Conservation (phyloP, 1,140 invertebrate species). For the Zaprionus lachaisei region DNA sequence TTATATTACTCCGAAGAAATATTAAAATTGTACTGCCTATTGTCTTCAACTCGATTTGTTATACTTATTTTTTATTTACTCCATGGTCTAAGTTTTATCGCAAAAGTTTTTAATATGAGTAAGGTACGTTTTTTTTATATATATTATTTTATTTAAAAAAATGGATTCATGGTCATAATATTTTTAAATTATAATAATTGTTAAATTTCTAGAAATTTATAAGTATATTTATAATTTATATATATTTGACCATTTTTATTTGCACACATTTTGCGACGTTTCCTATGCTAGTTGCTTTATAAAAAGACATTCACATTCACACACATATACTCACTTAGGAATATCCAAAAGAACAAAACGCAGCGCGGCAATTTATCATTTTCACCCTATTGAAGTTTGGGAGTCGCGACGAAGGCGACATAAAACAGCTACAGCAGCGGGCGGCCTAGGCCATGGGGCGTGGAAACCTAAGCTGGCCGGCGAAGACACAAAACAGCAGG, state of each 20-base stretch:
- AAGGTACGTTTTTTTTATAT: too few relatives aligned
- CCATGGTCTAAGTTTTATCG: too few relatives aligned
- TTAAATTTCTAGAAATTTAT: not conserved
- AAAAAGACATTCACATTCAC: slow-evolving; percentile 1
- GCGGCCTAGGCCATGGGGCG: slow-evolving; percentile 55
- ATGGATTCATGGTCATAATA: too few relatives aligned
- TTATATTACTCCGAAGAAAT: too few relatives aligned
- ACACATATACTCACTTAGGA: slow-evolving; percentile 14
- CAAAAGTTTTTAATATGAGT: too few relatives aligned
- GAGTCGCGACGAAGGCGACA: slow-evolving; percentile 72
- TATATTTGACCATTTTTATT: slow-evolving; percentile 72
- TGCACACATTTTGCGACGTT: slow-evolving; percentile 54
- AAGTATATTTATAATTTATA: not conserved
- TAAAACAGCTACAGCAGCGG: slow-evolving; percentile 77
- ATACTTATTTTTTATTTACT: too few relatives aligned
- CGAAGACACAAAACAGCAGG: slow-evolving; percentile 80
- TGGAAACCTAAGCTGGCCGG: slow-evolving; percentile 65
- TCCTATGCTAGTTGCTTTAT: slow-evolving; percentile 11
- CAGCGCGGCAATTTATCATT: slow-evolving; percentile 79
- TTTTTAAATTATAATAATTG: not conserved
- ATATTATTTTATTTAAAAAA: too few relatives aligned
- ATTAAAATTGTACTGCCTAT: too few relatives aligned
- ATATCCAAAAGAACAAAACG: slow-evolving; percentile 57
- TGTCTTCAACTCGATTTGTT: too few relatives aligned
- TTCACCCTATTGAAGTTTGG: slow-evolving; percentile 80